Base-by-base conservation (phyloP, 2,113 vertebrate species). In the Megatriorchis doriae region DNA sequence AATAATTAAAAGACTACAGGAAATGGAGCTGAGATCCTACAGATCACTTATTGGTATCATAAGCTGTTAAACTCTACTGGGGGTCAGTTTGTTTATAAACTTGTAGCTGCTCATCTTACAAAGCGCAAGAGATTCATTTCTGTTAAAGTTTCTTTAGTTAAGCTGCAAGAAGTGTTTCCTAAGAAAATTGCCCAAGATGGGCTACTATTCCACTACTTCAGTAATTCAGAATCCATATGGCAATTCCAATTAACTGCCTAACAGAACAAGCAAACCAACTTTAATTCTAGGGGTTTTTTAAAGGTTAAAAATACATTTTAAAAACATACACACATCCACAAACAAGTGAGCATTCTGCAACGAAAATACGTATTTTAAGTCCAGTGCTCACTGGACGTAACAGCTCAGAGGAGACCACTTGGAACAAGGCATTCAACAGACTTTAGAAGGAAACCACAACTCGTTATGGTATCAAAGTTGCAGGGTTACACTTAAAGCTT, bases 251-350 rank as follows among this genome's bases (percentile, higher is more conserved):
- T 74, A 86, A 63, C 20, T 22, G n/a, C 19, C 38, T 40, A 43
- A 87, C 4, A 5, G 11, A 63, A n/a, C 17, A 53, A 29, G 66
- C 16, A 92, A 66, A 73, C n/a, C 10, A 62, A 31, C n/a, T 79
- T 58, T 20, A 83, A 38, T 5, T 50, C 21, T 4, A 53, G 29
- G 3, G 0, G 0, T 9, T 82, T n/a, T 58, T 45, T 3, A 17
- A 65, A 74, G 13, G 16, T 36, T 63, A 74, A 52, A 74, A 40
- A 68, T 38, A 34, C 10, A 36, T 36, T n/a, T 36, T 3, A 29
- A 62, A 85, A 6, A 6, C 4, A 36, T 6, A 65, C 10, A 79
- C 3, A 42, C 4, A 67, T 34, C 17, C 42, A 70, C 42, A 32
- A 72, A 85, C 26, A 9, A 66, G 22, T 0, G 1, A 71, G 36